phyloP scores from a whole-genome alignment of 2,113 vertebrate species.

The Leptobrachium leishanense region DNA sequence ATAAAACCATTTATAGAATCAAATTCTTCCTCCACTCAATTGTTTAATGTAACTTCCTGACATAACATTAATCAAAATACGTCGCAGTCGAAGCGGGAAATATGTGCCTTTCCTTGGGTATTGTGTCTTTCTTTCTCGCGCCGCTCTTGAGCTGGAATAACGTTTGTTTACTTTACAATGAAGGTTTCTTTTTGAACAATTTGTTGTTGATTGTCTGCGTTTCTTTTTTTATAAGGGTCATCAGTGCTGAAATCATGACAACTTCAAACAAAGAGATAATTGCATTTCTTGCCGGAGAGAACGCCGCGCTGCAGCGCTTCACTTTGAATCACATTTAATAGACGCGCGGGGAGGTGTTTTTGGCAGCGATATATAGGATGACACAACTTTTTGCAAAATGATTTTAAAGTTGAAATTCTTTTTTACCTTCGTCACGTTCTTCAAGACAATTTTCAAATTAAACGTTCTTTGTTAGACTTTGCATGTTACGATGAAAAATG shows the following conservation, averaged over 20 bases:
- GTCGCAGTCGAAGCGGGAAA: slow-evolving; percentile 20
- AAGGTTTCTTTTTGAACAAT: slow-evolving; percentile 17
- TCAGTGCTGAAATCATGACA: slow-evolving; percentile 33
- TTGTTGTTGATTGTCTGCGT: slow-evolving; percentile 18
- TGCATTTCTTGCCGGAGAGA: slow-evolving; percentile 36
- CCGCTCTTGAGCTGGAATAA: slow-evolving; percentile 10
- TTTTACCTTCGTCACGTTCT: not conserved
- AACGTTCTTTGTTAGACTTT: no score
- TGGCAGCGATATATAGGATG: not conserved
- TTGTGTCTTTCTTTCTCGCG: not conserved
- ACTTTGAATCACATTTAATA: slow-evolving; percentile 33
- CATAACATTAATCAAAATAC: slow-evolving; percentile 38
- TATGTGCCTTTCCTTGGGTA: slow-evolving; percentile 8
- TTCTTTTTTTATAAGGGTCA: slow-evolving; percentile 30
- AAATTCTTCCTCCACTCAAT: not conserved
- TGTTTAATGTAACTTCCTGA: slow-evolving; percentile 26
- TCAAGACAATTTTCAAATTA: no score
- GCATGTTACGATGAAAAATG: no score
- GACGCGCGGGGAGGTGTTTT: slow-evolving; percentile 3
- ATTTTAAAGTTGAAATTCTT: slow-evolving; percentile 1
- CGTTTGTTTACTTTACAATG: slow-evolving; percentile 24
- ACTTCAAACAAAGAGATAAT: slow-evolving; percentile 39
- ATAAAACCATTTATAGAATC: slow-evolving; percentile 8
- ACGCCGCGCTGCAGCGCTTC: not conserved
- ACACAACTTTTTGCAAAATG: not conserved